phyloP scores from a whole-genome alignment of 2,113 vertebrate genomes.

The Mobula birostris region DNA sequence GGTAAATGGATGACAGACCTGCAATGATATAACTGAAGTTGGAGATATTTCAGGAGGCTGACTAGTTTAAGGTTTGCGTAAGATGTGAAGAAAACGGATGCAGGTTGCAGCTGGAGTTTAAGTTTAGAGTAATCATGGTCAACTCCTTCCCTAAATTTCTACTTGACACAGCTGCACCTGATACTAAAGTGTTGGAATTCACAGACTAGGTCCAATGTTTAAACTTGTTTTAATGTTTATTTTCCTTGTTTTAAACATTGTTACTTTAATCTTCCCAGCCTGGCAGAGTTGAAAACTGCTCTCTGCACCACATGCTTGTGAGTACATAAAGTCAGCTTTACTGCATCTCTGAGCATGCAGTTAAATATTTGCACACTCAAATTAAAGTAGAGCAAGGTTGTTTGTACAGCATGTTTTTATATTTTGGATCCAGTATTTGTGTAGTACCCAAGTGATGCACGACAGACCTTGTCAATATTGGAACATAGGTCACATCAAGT shows the following conservation, averaged over 20 bases:
- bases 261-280: background rate
- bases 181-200: background rate
- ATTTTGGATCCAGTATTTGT: background rate
- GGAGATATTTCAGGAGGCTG: background rate
- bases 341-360: background rate
- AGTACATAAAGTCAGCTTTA: background rate
- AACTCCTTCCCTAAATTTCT: background rate
- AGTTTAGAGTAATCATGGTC: background rate
- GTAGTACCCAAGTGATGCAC: background rate
- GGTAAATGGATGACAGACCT: background rate
- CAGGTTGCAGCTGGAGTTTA: background rate
- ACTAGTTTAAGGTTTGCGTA: background rate
- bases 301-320: background rate
- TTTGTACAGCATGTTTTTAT: background rate
- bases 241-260: background rate
- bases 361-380: background rate
- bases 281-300: background rate
- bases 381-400: background rate
- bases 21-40: background rate
- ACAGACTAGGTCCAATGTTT: background rate
- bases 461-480: slow-evolving; percentile 11
- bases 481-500: background rate
- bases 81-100: background rate
- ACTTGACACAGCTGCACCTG: background rate
- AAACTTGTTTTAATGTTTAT: background rate